These are phyloP conservation scores for Megaleporinus macrocephalus DNA, from an alignment of 2,113 vertebrate species.

Conservation along the genomic window DNA sequence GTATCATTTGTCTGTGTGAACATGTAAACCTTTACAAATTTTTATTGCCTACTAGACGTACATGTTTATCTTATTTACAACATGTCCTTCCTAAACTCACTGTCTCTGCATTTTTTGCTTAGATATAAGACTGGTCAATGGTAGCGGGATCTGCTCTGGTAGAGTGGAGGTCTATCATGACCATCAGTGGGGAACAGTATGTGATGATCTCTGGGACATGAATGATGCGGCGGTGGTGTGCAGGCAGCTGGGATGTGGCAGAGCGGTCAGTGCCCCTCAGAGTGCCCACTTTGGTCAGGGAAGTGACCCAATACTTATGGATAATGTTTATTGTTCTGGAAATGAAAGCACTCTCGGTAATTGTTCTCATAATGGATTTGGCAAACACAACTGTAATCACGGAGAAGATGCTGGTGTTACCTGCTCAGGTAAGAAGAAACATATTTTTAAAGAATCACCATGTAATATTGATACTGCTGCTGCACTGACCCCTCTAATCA, in stretches of 20 bases:
- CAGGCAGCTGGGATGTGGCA: too few relatives aligned
- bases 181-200: background rate
- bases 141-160: slow-evolving; percentile 58
- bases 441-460: too few relatives aligned
- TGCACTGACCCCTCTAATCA: too few relatives aligned
- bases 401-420: slow-evolving; percentile 67
- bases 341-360: slow-evolving; percentile 60
- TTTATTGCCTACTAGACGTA: too few relatives aligned
- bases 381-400: slow-evolving; percentile 69
- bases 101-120: too few relatives aligned
- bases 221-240: too few relatives aligned
- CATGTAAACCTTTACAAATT: too few relatives aligned
- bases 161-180: slow-evolving; percentile 66
- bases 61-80: slow-evolving; percentile 50
- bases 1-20: too few relatives aligned
- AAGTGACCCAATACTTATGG: slow-evolving; percentile 56
- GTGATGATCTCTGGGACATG: too few relatives aligned
- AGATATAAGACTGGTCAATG: slow-evolving; percentile 62
- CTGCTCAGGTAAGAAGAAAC: slow-evolving; percentile 64
- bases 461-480: too few relatives aligned
- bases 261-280: too few relatives aligned
- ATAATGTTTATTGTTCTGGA: slow-evolving; percentile 65
- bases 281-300: too few relatives aligned
- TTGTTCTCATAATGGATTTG: slow-evolving; percentile 52
- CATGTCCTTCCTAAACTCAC: slow-evolving; percentile 19